Evolutionary conservation across 2,797 vertebrate species (phyloP), one percentile per base, ranked within the genome.

Genomic region (Enteromius radiatus): DNA sequence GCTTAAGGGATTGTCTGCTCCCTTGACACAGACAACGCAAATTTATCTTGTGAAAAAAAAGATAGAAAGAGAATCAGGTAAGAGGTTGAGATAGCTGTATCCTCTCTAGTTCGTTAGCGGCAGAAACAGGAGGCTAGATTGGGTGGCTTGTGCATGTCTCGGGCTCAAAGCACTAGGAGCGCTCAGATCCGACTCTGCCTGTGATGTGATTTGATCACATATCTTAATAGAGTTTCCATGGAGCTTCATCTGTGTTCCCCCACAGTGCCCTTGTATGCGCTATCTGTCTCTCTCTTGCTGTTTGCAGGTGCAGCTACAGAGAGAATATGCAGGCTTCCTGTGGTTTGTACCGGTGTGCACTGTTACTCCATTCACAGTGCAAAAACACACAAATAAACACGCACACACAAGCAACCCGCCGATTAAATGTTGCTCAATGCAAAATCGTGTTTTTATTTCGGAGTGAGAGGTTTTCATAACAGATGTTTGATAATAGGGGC

Each of bases 191-290:
- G 59, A 65, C 19, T 49, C 45, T 80, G 73, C 23, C 80, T 83
- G 36, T 85, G 86, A 85, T 86, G 74, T 86, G 71, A 87, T 87
- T 83, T 69, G 47, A 82, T 82, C 61, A 68, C 65, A 77, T 52
- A 70, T 87, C 65, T 87, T 84, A 80, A 87, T 86, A 80, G 81
- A 85, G 82, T 86, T 84, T 73, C 79, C 80, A 84, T 82, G 79
- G 82, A 82, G 82, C 79, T 78, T 87, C 17, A 76, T 78, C 68
- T 65, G 41, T 78, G 56, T 80, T 80, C 47, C 52, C 73, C 71
- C 43, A 54, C 61, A 76, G 71, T 64, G 47, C 74, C 45, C 67
- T 65, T 56, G 67, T 45, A 33, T 38, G 67, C 76, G 1, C 52
- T 63, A 26, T 76, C 64, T 77, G 31, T 56, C 59, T 79, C 68